A percentile compares a stretch with the other conserved stretches of the same genome.
phyloP scores from a whole-genome alignment of 2,797 vertebrate genomes.

The Trachurus trachurus region DNA sequence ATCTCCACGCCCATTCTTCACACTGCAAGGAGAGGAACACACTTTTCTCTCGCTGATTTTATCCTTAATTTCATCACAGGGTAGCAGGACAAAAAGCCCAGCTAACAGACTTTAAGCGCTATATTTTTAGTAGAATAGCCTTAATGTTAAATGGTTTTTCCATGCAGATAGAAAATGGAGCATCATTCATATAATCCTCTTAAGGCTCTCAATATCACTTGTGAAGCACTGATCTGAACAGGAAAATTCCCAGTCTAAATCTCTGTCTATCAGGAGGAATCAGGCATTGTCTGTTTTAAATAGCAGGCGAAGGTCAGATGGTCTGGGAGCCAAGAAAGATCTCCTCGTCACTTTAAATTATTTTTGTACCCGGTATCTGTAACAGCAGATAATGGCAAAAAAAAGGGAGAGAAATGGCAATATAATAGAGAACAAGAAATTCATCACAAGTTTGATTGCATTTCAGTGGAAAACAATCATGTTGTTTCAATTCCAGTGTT shows the following conservation, averaged over 20 bases:
- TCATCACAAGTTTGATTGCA: slow-evolving; percentile 73
- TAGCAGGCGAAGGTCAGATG: slow-evolving; percentile 46
- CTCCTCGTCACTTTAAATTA: slow-evolving; percentile 29
- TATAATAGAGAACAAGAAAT: slow-evolving; percentile 56
- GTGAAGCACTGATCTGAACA: slow-evolving; percentile 65
- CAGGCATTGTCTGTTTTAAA: slow-evolving; percentile 48
- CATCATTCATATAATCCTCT: slow-evolving; percentile 80
- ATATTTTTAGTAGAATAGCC: slow-evolving; percentile 74
- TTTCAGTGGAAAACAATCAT: slow-evolving; percentile 69
- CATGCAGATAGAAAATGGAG: slow-evolving; percentile 66
- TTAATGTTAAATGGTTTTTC: slow-evolving; percentile 75
- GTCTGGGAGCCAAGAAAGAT: slow-evolving; percentile 35
- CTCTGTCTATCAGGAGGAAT: slow-evolving; percentile 55
- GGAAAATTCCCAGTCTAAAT: slow-evolving; percentile 43
- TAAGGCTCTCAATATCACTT: slow-evolving; percentile 70
- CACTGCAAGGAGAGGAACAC: slow-evolving; percentile 51
- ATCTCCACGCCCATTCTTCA: slow-evolving; percentile 78
- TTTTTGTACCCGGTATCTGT: slow-evolving; percentile 47
- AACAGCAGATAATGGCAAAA: slow-evolving; percentile 45
- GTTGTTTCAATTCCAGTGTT: slow-evolving; percentile 60
- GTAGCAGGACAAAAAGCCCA: slow-evolving; percentile 60
- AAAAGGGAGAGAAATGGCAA: slow-evolving; percentile 39
- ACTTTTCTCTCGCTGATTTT: slow-evolving; percentile 64
- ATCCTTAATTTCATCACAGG: slow-evolving; percentile 75
- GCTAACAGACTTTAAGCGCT: slow-evolving; percentile 65